Conservation (phyloP, 1,140 invertebrate species). For the Hyles vespertilio region DNA sequence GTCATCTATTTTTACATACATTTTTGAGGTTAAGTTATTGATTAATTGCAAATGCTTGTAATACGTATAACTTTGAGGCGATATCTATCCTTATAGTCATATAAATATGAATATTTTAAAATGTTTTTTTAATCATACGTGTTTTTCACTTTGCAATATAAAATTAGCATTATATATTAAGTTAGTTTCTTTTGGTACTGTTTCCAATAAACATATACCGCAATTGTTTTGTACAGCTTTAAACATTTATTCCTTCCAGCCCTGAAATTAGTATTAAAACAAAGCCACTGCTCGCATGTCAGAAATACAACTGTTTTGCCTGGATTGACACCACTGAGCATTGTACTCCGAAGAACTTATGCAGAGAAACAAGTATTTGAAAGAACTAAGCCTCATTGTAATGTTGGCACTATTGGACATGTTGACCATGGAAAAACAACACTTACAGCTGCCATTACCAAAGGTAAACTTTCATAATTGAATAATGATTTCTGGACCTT, state of each 20-base stretch:
- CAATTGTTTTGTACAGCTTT: background rate
- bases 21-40: conserved; percentile 29
- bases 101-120: too few relatives aligned
- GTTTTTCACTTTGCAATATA: background rate
- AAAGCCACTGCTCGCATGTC: conserved; percentile 45
- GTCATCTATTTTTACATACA: conserved; percentile 1
- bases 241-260: conserved; percentile 27
- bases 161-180: background rate
- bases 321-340: conserved; percentile 52
- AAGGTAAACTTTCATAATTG: conserved; percentile 71
- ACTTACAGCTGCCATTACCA: conserved; percentile 98
- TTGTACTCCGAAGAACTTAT: conserved; percentile 72
- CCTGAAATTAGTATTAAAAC: conserved; percentile 58
- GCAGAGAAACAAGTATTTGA: conserved; percentile 86
- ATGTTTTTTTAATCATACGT: background rate
- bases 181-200: conserved; percentile 6
- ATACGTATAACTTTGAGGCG: too few relatives aligned
- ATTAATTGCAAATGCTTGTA: conserved; percentile 22
- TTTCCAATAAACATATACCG: conserved; percentile 2
- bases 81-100: too few relatives aligned
- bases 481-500: too few relatives aligned
- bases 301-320: conserved; percentile 32
- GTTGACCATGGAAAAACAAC: conserved; percentile 99
- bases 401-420: conserved; percentile 99
- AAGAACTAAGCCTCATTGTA: conserved; percentile 95